Conservation (phyloP, 92 coral and sea anemone genomes). For the Siderastrea siderea region DNA sequence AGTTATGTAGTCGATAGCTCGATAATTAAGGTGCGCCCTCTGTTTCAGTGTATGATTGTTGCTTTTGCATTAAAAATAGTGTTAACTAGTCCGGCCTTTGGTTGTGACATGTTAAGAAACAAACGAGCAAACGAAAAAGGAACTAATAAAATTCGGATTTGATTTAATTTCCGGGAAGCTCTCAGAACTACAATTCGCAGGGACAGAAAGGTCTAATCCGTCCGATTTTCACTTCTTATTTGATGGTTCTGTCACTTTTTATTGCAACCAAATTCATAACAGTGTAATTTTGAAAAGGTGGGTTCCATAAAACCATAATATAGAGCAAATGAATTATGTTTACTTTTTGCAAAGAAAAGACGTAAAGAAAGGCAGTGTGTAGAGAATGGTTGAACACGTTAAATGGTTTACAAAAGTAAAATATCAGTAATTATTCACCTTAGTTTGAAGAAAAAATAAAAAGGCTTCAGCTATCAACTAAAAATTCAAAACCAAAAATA, state of each 20-base stretch:
- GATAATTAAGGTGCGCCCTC: slow-evolving; percentile 26
- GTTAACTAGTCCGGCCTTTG: slow-evolving; percentile 32
- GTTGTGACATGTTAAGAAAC: slow-evolving; percentile 16
- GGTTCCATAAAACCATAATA: slow-evolving; percentile 21
- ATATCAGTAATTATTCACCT: not conserved
- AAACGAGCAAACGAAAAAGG: slow-evolving; percentile 36
- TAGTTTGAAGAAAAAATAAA: not conserved
- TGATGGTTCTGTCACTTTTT: slow-evolving; percentile 46
- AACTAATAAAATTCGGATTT: slow-evolving; percentile 61
- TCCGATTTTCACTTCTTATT: slow-evolving; percentile 46
- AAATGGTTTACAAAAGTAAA: not conserved
- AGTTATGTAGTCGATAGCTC: slow-evolving; percentile 19
- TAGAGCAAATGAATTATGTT: slow-evolving; percentile 34
- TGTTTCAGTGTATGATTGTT: not conserved
- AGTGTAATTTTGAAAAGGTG: slow-evolving; percentile 30
- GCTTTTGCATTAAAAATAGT: slow-evolving; percentile 2
- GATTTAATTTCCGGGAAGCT: slow-evolving; percentile 53
- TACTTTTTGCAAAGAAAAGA: slow-evolving; percentile 13
- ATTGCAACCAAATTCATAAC: slow-evolving; percentile 52
- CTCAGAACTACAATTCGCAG: slow-evolving; percentile 37
- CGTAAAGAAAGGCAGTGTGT: not conserved
- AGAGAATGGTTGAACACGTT: not conserved
- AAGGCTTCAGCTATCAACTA: not conserved
- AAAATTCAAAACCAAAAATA: not conserved
- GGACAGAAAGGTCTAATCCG: slow-evolving; percentile 38